These are phyloP conservation scores for Megastigmus dorsalis DNA, from an alignment of 2,888 invertebrate genomes.

Conservation along the genomic window DNA sequence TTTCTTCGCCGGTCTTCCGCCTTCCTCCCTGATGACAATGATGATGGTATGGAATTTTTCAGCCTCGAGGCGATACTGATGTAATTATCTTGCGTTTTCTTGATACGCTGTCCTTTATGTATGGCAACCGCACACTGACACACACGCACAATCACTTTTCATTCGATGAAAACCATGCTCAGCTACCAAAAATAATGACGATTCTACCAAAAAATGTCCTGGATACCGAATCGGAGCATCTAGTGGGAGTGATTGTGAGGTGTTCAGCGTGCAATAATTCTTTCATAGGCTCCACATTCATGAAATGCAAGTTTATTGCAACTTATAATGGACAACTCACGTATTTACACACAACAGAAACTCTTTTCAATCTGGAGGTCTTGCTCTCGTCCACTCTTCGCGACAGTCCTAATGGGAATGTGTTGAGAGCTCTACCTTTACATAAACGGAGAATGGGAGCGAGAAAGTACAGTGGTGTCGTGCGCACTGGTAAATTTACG, in stretches of 20 bases:
- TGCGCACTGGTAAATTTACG: neutral
- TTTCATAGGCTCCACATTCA: neutral
- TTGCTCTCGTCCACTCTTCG: neutral
- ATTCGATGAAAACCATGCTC: neutral
- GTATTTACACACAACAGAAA: neutral
- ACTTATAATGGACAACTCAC: neutral
- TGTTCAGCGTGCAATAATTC: neutral
- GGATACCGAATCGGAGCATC: neutral
- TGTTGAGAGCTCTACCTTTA: neutral
- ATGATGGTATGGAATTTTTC: neutral
- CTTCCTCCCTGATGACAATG: neutral
- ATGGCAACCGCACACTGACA: neutral
- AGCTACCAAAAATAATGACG: neutral
- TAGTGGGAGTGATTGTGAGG: neutral
- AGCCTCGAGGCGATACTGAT: neutral
- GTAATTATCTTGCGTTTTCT: neutral
- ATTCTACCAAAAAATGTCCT: neutral
- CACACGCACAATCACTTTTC: neutral
- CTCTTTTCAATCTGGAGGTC: neutral
- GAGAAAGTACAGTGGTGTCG: neutral
- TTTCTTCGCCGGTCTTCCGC: neutral
- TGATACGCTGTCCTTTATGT: neutral
- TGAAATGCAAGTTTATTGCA: neutral
- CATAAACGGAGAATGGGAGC: neutral
- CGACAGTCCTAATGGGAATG: neutral